Evolutionary conservation across 2,888 invertebrate species (phyloP).

Genomic region (Macroteleia sp.): DNA sequence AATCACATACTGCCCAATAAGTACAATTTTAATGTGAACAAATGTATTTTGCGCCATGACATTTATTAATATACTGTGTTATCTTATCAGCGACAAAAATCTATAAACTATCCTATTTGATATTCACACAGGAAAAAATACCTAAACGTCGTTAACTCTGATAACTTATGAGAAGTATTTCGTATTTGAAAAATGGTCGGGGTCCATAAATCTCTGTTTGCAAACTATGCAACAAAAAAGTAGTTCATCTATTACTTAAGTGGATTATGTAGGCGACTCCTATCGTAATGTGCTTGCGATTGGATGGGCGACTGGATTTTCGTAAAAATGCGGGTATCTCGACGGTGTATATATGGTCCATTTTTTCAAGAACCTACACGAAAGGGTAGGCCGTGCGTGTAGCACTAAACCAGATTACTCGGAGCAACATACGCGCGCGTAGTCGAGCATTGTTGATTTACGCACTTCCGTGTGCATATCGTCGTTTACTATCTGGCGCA

Average conservation of each 20-base stretch:
- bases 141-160: background rate
- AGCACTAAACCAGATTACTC: slow-evolving; percentile 42
- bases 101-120: slow-evolving; percentile 10
- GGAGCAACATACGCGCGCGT: slow-evolving; percentile 44
- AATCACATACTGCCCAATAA: background rate
- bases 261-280: slow-evolving; percentile 66
- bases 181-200: slow-evolving; percentile 12
- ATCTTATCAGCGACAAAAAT: slow-evolving; percentile 29
- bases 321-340: slow-evolving; percentile 70
- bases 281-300: slow-evolving; percentile 73
- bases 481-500: slow-evolving; percentile 50
- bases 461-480: slow-evolving; percentile 63
- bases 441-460: slow-evolving; percentile 68
- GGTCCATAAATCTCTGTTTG: slow-evolving; percentile 33
- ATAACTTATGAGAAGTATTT: slow-evolving; percentile 4
- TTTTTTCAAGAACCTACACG: slow-evolving; percentile 67
- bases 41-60: slow-evolving; percentile 19
- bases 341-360: slow-evolving; percentile 29
- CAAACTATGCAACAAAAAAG: slow-evolving; percentile 31
- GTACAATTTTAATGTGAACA: slow-evolving; percentile 21
- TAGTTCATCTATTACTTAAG: slow-evolving; percentile 43
- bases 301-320: slow-evolving; percentile 67
- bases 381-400: slow-evolving; percentile 69
- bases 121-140: slow-evolving; percentile 6
- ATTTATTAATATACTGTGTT: slow-evolving; percentile 24